These are phyloP conservation scores for Sapajus apella DNA, from an alignment of 2,113 vertebrate genomes.

Conservation along the genomic window DNA sequence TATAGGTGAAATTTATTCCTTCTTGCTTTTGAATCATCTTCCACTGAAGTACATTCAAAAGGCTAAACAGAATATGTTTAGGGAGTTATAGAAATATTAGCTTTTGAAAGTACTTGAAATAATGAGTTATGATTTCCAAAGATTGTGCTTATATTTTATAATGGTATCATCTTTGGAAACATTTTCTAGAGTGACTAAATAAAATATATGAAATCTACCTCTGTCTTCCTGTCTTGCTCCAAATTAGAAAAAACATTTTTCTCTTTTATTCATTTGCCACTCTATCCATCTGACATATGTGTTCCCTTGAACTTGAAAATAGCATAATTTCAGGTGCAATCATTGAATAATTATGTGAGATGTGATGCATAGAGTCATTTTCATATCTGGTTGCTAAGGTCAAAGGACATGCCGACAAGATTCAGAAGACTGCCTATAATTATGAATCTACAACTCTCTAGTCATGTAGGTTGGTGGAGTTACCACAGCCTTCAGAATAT, in stretches of 20 bases:
- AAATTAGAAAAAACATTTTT: slow-evolving; percentile 23
- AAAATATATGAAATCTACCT: neutral
- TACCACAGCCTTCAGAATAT: neutral
- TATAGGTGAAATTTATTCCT: slow-evolving; percentile 47
- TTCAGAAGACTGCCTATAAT: neutral
- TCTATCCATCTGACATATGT: neutral
- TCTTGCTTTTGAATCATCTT: slow-evolving; percentile 45
- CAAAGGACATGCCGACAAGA: neutral
- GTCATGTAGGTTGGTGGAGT: neutral
- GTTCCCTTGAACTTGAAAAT: slow-evolving; percentile 24
- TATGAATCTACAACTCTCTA: neutral
- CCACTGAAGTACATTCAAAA: slow-evolving; percentile 47
- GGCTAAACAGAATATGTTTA: slow-evolving; percentile 56
- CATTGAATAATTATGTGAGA: neutral
- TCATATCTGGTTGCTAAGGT: neutral
- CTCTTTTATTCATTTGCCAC: neutral
- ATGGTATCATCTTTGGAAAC: slow-evolving; percentile 36
- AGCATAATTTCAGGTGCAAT: neutral
- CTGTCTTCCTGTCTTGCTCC: neutral
- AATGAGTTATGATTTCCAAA: slow-evolving; percentile 52
- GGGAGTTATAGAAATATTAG: slow-evolving; percentile 54
- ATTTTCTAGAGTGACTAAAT: slow-evolving; percentile 43
- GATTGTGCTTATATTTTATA: slow-evolving; percentile 52
- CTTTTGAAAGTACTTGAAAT: slow-evolving; percentile 63
- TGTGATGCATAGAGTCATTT: neutral